These are phyloP conservation scores for Tricholauxania praeusta DNA, from an alignment of 2,888 invertebrate species.

Conservation along the genomic window DNA sequence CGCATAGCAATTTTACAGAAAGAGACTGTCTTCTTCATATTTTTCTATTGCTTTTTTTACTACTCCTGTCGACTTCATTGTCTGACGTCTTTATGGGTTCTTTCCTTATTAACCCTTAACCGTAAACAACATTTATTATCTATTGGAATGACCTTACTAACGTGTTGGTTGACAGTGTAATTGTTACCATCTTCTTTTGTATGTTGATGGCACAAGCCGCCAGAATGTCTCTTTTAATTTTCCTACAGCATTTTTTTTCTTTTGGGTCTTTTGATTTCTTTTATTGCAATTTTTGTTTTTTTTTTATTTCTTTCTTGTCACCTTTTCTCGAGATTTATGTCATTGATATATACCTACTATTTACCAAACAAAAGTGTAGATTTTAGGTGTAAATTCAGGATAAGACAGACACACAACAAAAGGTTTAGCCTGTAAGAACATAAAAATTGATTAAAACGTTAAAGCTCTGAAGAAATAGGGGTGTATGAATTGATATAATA, in stretches of 20 bases:
- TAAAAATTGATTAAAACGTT: conserved; percentile 27
- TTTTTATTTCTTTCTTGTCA: neutral
- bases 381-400: too few species aligned
- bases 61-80: conserved; percentile 1
- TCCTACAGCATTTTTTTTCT: neutral
- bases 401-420: too few species aligned
- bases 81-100: conserved; percentile 14
- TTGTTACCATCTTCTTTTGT: neutral
- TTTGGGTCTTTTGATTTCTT: conserved; percentile 3
- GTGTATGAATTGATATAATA: neutral
- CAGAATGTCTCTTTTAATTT: conserved; percentile 7
- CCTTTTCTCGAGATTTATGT: conserved; percentile 31
- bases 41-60: too few species aligned
- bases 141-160: conserved; percentile 9
- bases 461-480: neutral
- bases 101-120: conserved; percentile 63
- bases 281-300: conserved; percentile 12
- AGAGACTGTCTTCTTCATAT: too few species aligned
- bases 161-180: conserved; percentile 19
- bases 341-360: conserved; percentile 15
- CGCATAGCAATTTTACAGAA: too few species aligned
- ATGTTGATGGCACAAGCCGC: neutral
- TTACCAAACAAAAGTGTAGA: conserved; percentile 11
- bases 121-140: conserved; percentile 63
- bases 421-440: conserved; percentile 9